phyloP scores from a whole-genome alignment of 2,797 vertebrate species.

The Prionace glauca region DNA sequence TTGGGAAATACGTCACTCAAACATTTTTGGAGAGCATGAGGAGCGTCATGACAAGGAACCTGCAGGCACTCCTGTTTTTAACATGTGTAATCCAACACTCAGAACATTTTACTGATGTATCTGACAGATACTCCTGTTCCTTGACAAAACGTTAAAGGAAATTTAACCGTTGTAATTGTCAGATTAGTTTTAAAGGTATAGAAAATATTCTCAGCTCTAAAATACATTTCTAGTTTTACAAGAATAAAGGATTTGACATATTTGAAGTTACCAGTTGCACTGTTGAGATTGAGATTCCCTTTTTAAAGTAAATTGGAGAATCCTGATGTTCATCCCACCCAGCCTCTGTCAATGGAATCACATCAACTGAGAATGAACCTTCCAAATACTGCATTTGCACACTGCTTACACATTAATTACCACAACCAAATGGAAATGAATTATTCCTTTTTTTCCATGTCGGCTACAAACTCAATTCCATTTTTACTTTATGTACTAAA shows the following conservation, averaged over 20 bases:
- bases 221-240: neutral
- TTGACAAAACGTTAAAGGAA: neutral
- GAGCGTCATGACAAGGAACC: neutral
- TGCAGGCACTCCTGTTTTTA: neutral
- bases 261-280: neutral
- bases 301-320: neutral
- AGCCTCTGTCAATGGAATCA: neutral
- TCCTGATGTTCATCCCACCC: neutral
- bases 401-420: neutral
- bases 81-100: neutral
- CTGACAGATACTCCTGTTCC: neutral
- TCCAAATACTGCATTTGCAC: neutral
- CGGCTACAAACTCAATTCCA: neutral
- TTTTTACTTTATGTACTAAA: neutral
- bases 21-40: neutral
- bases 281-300: neutral
- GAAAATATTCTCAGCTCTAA: neutral
- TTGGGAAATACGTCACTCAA: neutral
- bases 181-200: neutral
- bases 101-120: neutral
- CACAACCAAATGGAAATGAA: neutral
- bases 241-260: neutral
- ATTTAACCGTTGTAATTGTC: neutral
- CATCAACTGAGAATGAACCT: neutral
- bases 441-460: neutral